These are phyloP conservation scores for Plusia festucae DNA, from an alignment of 2,888 invertebrate genomes.

Conservation along the genomic window DNA sequence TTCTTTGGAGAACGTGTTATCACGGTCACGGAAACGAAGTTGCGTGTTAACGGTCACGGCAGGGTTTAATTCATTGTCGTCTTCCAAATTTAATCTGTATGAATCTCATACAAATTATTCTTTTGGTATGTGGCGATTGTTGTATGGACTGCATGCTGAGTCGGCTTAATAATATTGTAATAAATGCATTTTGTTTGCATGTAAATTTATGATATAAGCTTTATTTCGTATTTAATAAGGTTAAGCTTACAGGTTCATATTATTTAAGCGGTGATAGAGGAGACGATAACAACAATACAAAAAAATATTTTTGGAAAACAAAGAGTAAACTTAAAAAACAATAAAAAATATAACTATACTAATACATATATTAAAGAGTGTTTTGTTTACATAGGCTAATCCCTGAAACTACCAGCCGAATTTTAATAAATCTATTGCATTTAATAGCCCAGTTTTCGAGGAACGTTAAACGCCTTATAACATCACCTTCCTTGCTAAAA, in stretches of 20 bases:
- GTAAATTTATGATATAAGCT: neutral
- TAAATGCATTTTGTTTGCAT: neutral
- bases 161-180: neutral
- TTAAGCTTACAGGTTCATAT: neutral
- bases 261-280: neutral
- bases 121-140: slow-evolving; percentile 2
- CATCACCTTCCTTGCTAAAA: too few species aligned
- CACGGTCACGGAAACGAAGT: slow-evolving; percentile 40
- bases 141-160: neutral
- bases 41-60: slow-evolving; percentile 35
- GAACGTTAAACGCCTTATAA: too few species aligned
- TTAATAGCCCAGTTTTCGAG: too few species aligned
- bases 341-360: too few species aligned
- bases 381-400: too few species aligned
- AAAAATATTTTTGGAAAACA: neutral
- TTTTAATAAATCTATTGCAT: too few species aligned
- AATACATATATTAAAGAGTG: too few species aligned
- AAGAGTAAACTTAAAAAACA: too few species aligned
- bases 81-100: slow-evolving; percentile 24
- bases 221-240: neutral
- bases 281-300: too few species aligned
- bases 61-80: slow-evolving; percentile 18
- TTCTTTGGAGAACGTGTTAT: slow-evolving; percentile 47
- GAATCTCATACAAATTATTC: neutral
- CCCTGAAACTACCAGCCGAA: too few species aligned